These are phyloP conservation scores for Heteromormyrus szaboi DNA, from an alignment of 2,797 vertebrate species.

Conservation along the genomic window DNA sequence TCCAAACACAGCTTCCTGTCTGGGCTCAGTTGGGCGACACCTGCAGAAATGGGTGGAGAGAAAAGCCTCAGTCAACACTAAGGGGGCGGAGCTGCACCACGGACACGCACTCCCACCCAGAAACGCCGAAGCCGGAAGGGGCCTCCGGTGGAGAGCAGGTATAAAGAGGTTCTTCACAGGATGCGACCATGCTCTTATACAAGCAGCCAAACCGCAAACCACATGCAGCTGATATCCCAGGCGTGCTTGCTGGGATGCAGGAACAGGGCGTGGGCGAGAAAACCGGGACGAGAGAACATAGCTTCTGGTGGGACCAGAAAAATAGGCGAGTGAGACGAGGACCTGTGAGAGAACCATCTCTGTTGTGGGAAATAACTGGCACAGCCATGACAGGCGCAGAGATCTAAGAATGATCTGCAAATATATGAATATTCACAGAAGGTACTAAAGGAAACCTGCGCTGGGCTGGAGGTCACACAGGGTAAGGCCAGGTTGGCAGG, in stretches of 20 bases:
- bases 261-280: not conserved
- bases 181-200: not conserved
- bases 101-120: not conserved
- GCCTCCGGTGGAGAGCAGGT: not conserved
- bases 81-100: not conserved
- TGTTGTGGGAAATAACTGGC: not conserved
- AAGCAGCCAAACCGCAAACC: not conserved
- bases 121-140: not conserved
- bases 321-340: not conserved
- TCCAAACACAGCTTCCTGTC: conserved; percentile 41
- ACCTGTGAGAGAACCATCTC: not conserved
- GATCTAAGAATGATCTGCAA: not conserved
- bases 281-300: not conserved
- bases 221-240: not conserved
- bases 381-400: not conserved
- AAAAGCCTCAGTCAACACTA: not conserved
- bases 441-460: not conserved
- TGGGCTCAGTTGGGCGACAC: conserved; percentile 47
- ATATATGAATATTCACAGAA: not conserved
- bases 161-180: not conserved
- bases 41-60: conserved; percentile 37
- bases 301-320: not conserved
- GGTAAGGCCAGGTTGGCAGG: not conserved
- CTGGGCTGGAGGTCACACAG: not conserved
- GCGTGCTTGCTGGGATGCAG: not conserved